Evolutionary conservation across 2,797 vertebrate species (phyloP).

Genomic region (Geotria australis): DNA sequence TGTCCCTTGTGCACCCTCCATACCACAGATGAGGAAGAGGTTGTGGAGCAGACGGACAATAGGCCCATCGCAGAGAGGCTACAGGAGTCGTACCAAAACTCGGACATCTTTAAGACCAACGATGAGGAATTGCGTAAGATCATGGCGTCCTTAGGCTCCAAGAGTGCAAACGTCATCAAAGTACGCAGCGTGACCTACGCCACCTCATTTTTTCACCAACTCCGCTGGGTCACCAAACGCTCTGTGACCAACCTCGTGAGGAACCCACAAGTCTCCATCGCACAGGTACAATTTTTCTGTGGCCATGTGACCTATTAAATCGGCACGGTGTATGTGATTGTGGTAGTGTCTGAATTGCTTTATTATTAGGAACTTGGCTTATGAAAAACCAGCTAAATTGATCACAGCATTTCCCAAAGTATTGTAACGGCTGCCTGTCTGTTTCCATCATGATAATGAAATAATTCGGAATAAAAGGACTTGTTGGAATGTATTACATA

Average conservation of each 20-base stretch:
- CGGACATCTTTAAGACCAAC: slow-evolving; percentile 5
- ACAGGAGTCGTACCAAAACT: slow-evolving; percentile 9
- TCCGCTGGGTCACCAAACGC: slow-evolving; percentile 12
- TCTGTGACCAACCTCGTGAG: slow-evolving; percentile 12
- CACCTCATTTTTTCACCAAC: slow-evolving; percentile 10
- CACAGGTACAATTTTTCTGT: slow-evolving; percentile 6
- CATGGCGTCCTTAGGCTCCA: slow-evolving; percentile 1
- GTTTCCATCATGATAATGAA: too few species aligned
- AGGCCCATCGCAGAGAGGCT: slow-evolving; percentile 7
- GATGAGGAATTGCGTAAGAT: slow-evolving; percentile 6
- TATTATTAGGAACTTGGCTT: too few species aligned
- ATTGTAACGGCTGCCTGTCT: too few species aligned
- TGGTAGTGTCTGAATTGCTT: too few species aligned
- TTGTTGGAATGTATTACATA: too few species aligned
- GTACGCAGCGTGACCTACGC: slow-evolving; percentile 10
- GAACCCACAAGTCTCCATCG: slow-evolving; percentile 11
- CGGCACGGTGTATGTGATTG: too few species aligned
- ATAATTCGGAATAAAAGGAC: too few species aligned
- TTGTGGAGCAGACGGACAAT: not conserved
- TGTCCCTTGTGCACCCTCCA: too few species aligned
- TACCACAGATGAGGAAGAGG: too few species aligned
- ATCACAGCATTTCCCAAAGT: too few species aligned
- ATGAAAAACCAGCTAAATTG: too few species aligned
- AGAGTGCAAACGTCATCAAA: slow-evolving; percentile 1
- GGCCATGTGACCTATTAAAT: too few species aligned